These are phyloP conservation scores for Lanius collurio DNA, from an alignment of 2,113 vertebrate species.

Conservation along the genomic window DNA sequence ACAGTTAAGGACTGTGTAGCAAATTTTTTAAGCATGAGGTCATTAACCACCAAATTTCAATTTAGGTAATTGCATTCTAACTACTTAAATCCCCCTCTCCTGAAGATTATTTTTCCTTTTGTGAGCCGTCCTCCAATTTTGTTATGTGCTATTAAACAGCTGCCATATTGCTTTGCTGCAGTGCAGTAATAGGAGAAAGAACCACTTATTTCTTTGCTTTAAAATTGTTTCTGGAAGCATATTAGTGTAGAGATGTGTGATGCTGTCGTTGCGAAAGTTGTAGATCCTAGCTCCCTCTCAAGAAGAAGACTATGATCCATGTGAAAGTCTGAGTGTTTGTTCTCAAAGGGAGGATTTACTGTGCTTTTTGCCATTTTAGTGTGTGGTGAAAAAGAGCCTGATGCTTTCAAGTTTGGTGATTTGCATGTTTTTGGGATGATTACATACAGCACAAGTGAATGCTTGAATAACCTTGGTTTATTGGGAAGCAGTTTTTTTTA, in stretches of 20 bases:
- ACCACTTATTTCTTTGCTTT: not conserved
- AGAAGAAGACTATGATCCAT: not conserved
- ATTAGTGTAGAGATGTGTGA: not conserved
- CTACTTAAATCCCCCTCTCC: slow-evolving; percentile 22
- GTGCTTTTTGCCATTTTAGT: not conserved
- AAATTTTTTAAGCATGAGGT: slow-evolving; percentile 1
- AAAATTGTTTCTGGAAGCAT: not conserved
- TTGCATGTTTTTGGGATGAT: not conserved
- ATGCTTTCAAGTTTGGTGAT: not conserved
- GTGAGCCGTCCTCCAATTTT: slow-evolving; percentile 17
- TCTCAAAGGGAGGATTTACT: not conserved
- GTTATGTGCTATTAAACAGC: slow-evolving; percentile 32
- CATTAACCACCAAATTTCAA: slow-evolving; percentile 35
- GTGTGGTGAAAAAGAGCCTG: not conserved
- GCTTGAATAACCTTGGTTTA: not conserved
- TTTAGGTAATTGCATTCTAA: slow-evolving; percentile 51
- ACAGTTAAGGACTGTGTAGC: not conserved
- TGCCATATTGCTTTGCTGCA: slow-evolving; percentile 45
- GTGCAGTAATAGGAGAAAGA: slow-evolving; percentile 3
- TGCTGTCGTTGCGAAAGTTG: not conserved
- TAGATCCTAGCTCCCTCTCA: not conserved
- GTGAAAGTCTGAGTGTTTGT: not conserved
- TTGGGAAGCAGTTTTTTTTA: not conserved
- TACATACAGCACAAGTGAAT: not conserved
- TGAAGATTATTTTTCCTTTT: slow-evolving; percentile 38